Conservation (phyloP, 2,113 vertebrate species). For the Sciurus niger region DNA sequence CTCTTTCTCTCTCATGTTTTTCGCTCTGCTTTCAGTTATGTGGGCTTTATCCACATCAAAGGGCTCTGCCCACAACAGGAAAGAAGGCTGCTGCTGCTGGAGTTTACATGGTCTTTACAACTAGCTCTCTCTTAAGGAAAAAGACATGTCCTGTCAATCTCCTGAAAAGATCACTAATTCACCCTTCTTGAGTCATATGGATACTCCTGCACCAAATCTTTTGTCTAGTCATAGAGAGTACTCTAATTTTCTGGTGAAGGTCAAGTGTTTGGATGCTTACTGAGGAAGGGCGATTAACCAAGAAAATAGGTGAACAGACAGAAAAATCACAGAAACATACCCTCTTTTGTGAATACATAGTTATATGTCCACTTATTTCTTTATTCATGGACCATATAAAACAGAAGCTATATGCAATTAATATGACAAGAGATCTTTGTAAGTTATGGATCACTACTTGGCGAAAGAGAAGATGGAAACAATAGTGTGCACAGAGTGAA, state of each 20-base stretch:
- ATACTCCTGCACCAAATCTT: not conserved
- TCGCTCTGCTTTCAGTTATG: not conserved
- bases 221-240: not conserved
- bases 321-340: not conserved
- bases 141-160: not conserved
- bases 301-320: not conserved
- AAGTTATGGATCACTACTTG: not conserved
- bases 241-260: not conserved
- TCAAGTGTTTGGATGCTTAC: not conserved
- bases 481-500: not conserved
- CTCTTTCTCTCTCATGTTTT: not conserved
- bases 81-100: not conserved
- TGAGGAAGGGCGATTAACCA: not conserved
- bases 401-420: not conserved
- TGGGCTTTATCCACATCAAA: not conserved
- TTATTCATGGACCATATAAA: not conserved
- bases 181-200: not conserved
- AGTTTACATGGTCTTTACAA: not conserved
- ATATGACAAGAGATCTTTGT: not conserved
- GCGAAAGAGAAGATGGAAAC: not conserved
- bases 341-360: not conserved
- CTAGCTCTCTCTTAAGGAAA: not conserved
- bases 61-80: fast-evolving
- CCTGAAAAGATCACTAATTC: not conserved
- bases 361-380: not conserved